These are phyloP conservation scores for Lomographa bimaculata DNA, from an alignment of 2,888 invertebrate genomes.

Conservation along the genomic window DNA sequence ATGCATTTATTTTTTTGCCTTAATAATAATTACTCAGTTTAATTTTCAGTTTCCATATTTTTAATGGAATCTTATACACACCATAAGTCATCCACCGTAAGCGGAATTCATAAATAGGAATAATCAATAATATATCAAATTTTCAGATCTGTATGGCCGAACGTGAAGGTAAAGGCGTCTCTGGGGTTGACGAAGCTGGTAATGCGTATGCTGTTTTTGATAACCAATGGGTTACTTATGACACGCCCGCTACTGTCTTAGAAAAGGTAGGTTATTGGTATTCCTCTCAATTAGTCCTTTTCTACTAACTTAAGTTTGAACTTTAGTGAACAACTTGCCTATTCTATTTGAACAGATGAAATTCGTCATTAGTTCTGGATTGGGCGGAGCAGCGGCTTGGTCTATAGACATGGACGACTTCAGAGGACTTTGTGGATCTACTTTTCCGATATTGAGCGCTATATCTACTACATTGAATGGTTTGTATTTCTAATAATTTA, in stretches of 20 bases:
- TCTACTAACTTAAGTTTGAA: background rate
- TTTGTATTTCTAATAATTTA: constrained; percentile 37
- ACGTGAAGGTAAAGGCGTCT: constrained; percentile 80
- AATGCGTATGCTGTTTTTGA: constrained; percentile 87
- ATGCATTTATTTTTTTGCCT: too few relatives aligned
- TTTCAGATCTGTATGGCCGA: constrained; percentile 82
- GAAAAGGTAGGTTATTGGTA: too few relatives aligned
- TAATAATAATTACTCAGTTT: too few relatives aligned
- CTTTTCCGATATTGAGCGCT: constrained; percentile 87
- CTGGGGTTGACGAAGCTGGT: constrained; percentile 84
- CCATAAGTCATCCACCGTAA: too few relatives aligned
- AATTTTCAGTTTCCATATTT: too few relatives aligned
- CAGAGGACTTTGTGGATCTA: constrained; percentile 88
- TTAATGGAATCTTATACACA: too few relatives aligned
- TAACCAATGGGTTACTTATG: constrained; percentile 92
- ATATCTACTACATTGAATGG: constrained; percentile 82
- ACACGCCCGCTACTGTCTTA: constrained; percentile 86
- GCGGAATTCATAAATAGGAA: too few relatives aligned
- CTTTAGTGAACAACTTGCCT: too few relatives aligned
- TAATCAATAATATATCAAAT: too few relatives aligned
- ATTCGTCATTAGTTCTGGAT: constrained; percentile 83
- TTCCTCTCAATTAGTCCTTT: too few relatives aligned
- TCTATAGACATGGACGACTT: constrained; percentile 91
- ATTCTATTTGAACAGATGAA: constrained; percentile 76
- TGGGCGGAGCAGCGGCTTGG: constrained; percentile 89